phyloP scores from a whole-genome alignment of 2,113 vertebrate species.

The Menura novaehollandiae region DNA sequence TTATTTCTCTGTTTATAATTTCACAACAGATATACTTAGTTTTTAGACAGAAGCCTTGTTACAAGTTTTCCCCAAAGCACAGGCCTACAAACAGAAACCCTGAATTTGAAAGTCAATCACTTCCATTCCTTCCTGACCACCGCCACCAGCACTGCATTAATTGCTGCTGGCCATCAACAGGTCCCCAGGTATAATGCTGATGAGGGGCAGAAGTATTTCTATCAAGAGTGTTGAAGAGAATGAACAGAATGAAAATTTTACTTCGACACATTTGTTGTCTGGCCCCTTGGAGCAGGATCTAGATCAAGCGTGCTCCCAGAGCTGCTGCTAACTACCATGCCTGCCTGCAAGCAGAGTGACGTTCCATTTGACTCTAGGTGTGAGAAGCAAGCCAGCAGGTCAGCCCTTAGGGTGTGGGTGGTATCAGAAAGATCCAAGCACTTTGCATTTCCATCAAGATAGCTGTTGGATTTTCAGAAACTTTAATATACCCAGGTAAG shows the following conservation, averaged over 20 bases:
- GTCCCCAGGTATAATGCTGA: background rate
- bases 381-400: background rate
- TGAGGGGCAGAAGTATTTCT: background rate
- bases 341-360: background rate
- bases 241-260: background rate
- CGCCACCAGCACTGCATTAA: background rate
- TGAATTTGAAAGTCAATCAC: constrained; percentile 23
- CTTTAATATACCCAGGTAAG: background rate
- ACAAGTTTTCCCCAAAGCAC: background rate
- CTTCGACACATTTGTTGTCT: background rate
- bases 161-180: background rate
- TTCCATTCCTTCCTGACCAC: background rate
- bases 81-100: background rate
- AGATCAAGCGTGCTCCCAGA: background rate
- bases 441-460: background rate
- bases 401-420: background rate
- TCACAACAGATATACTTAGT: background rate
- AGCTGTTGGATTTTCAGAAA: background rate
- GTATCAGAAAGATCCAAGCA: background rate
- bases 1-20: background rate
- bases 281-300: background rate
- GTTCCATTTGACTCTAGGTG: background rate
- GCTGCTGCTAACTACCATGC: background rate
- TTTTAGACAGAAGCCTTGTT: constrained; percentile 27
- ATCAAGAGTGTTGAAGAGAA: background rate